Percentiles rank a stretch among this genome's conserved stretches.
Conservation (phyloP, 2,113 vertebrate genomes). For the Clarias gariepinus region DNA sequence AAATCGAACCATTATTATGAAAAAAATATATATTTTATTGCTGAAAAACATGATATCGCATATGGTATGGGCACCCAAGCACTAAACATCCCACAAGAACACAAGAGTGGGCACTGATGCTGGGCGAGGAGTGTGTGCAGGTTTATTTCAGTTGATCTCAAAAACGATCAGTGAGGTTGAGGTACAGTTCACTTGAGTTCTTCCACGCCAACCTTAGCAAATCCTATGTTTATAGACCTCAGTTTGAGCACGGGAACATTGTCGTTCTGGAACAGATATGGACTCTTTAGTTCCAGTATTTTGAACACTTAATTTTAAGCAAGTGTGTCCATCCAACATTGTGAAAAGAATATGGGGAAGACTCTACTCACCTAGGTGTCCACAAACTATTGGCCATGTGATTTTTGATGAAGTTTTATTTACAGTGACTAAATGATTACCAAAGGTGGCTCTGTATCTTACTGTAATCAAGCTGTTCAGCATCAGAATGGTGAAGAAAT, state of each 20-base stretch:
- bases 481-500: neutral
- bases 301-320: neutral
- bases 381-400: neutral
- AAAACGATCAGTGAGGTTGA: too few relatives aligned
- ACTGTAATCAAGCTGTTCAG: neutral
- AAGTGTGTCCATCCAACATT: neutral
- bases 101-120: too few relatives aligned
- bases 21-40: too few relatives aligned
- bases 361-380: neutral
- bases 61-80: too few relatives aligned
- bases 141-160: too few relatives aligned
- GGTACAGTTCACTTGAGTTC: too few relatives aligned
- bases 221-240: neutral
- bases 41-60: too few relatives aligned
- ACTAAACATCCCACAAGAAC: too few relatives aligned
- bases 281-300: neutral
- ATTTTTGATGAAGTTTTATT: neutral
- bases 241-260: neutral
- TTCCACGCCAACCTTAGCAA: too few relatives aligned
- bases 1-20: neutral
- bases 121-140: too few relatives aligned
- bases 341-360: neutral
- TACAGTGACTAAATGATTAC: neutral
- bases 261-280: too few relatives aligned
- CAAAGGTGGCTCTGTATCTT: neutral